These are phyloP conservation scores for Cynocephalus volans DNA, from an alignment of 2,113 vertebrate genomes.

Conservation along the genomic window DNA sequence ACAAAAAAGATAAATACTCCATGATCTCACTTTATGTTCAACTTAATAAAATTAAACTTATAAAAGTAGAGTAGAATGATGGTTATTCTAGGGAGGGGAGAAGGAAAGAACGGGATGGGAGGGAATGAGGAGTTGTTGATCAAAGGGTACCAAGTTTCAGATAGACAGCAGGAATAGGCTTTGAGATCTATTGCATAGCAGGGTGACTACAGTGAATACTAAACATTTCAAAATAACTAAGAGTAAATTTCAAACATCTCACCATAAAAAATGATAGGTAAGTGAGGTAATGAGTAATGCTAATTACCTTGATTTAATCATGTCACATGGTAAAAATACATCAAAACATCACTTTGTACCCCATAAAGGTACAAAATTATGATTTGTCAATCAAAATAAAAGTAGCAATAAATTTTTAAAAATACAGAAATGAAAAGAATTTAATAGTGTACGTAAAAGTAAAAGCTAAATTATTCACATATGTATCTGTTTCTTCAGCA, in stretches of 20 bases:
- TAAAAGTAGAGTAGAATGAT: background rate
- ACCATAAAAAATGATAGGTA: background rate
- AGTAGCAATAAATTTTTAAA: background rate
- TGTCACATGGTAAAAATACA: background rate
- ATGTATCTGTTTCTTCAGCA: background rate
- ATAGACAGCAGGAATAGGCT: background rate
- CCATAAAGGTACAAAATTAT: background rate
- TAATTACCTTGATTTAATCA: too few species aligned
- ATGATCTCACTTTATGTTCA: background rate
- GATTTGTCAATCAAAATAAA: background rate
- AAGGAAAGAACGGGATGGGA: background rate
- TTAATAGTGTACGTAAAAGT: conserved; percentile 8
- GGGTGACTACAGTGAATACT: background rate
- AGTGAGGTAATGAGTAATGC: background rate
- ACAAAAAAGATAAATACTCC: background rate
- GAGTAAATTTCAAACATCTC: background rate
- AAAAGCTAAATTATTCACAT: conserved; percentile 41
- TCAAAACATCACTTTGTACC: background rate
- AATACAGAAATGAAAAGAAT: background rate
- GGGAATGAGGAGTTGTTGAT: background rate
- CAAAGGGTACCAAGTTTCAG: background rate
- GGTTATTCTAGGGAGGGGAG: background rate
- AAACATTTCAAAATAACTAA: background rate
- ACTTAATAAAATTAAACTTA: background rate
- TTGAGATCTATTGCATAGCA: background rate